phyloP scores from a whole-genome alignment of 2,888 invertebrate species.

The Caenorhabditis sulstoni region DNA sequence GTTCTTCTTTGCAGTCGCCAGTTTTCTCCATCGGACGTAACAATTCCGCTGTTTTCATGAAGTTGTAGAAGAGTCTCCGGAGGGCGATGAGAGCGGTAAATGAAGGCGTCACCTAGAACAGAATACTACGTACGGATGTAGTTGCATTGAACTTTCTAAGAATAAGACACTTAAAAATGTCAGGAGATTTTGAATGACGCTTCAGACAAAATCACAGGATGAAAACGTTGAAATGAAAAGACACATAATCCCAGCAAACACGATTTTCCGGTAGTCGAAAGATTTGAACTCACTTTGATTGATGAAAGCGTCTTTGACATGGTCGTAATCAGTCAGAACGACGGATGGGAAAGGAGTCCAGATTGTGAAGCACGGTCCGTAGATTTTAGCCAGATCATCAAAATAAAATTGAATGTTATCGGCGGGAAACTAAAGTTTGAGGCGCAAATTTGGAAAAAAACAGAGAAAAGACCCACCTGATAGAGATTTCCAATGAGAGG shows the following conservation, averaged over 20 bases:
- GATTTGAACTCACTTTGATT: too few species aligned
- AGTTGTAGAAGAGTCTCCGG: constrained; percentile 39
- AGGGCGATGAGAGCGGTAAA: constrained; percentile 22
- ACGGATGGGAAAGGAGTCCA: constrained; percentile 65
- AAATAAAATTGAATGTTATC: constrained; percentile 38
- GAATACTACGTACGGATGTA: constrained; percentile 39
- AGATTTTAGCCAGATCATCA: constrained; percentile 60
- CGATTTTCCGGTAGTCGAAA: too few species aligned
- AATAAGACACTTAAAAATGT: too few species aligned
- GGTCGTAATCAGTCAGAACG: constrained; percentile 62
- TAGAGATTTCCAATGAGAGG: constrained; percentile 60
- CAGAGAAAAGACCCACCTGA: neutral
- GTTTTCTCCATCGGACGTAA: constrained; percentile 56
- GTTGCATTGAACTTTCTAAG: constrained; percentile 65
- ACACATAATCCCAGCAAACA: too few species aligned
- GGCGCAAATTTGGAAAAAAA: neutral
- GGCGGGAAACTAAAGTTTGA: constrained; percentile 38
- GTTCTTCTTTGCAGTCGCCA: constrained; percentile 66
- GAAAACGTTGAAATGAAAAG: too few species aligned
- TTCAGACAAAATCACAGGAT: too few species aligned
- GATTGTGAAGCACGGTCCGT: constrained; percentile 71
- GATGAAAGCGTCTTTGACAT: constrained; percentile 68
- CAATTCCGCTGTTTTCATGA: constrained; percentile 31
- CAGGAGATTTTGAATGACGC: too few species aligned
- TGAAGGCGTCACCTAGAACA: constrained; percentile 31